These are phyloP conservation scores for Delphinus delphis DNA, from an alignment of 2,113 vertebrate species.

Conservation along the genomic window DNA sequence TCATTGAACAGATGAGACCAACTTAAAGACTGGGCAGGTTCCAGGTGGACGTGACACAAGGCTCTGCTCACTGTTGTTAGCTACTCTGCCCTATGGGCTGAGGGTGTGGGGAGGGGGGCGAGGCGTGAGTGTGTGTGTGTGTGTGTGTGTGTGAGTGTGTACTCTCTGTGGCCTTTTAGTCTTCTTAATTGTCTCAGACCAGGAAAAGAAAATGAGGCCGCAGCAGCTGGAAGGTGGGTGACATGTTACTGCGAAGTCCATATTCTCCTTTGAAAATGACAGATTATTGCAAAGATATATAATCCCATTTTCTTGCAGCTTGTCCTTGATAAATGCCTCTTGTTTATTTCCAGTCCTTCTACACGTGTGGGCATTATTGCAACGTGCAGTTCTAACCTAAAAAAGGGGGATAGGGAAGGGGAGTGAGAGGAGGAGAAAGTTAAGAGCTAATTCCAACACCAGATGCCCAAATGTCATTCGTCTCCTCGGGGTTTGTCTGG, in stretches of 20 bases:
- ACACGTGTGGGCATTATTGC: slow-evolving; percentile 35
- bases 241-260: not conserved
- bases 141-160: not conserved
- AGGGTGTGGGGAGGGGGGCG: not conserved
- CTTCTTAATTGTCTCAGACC: not conserved
- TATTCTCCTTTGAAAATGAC: slow-evolving; percentile 47
- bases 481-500: too few relatives aligned
- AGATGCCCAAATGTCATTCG: not conserved
- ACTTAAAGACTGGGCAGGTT: not conserved
- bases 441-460: not conserved
- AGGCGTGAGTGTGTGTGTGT: too few relatives aligned
- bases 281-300: slow-evolving; percentile 45
- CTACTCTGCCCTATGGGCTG: not conserved
- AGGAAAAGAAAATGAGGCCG: not conserved
- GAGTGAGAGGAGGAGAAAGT: not conserved
- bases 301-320: not conserved
- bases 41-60: not conserved
- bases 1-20: not conserved
- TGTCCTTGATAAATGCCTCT: slow-evolving; percentile 43
- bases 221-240: slow-evolving; percentile 37
- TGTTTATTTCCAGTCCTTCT: slow-evolving; percentile 50
- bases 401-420: accelerated
- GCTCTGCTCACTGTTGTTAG: not conserved
- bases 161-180: too few relatives aligned
- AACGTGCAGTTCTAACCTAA: slow-evolving; percentile 27